Base-by-base conservation (phyloP, 2,113 vertebrate species). In the Pyxicephalus adspersus region DNA sequence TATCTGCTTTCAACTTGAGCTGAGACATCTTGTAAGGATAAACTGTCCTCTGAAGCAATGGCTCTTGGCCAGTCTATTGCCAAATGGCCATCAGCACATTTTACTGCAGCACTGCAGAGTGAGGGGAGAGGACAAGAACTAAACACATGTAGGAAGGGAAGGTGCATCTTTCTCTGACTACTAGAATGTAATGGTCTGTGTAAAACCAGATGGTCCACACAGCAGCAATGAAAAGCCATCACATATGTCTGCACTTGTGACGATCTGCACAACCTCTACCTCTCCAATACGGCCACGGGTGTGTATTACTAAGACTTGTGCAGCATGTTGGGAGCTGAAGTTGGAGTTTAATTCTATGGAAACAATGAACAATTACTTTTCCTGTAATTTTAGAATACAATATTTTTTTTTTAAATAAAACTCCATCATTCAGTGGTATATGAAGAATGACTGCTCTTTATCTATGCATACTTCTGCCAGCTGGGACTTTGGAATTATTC, bases 181-280 rank as follows among this genome's bases (percentile, higher is more conserved):
- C 54, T 74, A 60, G 71, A 38, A 74, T 31, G 57, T 74, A 74
- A 74, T 74, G 71, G 54, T 73, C 54, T 74, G 71, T 74, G 54
- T 13, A 23, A 74, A 74, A 55, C 71, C 71, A 74, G 54, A 74
- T 74, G 71, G 54, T 74, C 71, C 6, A 31, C 71, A 60, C 71
- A 60, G 71, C 29, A 25, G 71, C 55, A 74, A 54, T 74, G 70
- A 54, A 23, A 55, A 28, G 28, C 20, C 71, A 74, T 74, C 54
- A 60, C 29, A 60, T 60, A 29, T 60, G 4, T 23, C 29, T 38
- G 25, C 58, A 74, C 18, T 38, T 29, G 2, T 16, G 71, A 8
- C 38, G 71, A 74, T 31, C 4, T 58, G 18, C 28, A 58, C 29
- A 38, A 60, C 54, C 71, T 38, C 28, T 74, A 28, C 20, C n/a